Percentiles rank a stretch among this genome's conserved stretches.
phyloP scores from a whole-genome alignment of 92 coral and sea anemone species.

The Galaxea fascicularis region DNA sequence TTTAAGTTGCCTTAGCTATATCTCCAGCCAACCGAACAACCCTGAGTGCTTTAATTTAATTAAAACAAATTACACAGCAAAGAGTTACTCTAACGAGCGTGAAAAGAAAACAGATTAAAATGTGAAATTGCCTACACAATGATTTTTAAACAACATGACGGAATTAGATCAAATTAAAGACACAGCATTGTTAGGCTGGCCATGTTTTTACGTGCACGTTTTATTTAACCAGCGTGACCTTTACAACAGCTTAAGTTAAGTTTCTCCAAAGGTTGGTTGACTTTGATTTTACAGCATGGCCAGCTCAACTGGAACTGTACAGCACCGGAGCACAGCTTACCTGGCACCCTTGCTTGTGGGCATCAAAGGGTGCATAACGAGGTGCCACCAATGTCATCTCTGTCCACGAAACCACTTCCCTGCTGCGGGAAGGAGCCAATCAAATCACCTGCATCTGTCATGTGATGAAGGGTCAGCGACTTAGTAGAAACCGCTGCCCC shows the following conservation, averaged over 20 bases:
- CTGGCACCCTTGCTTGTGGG: constrained; percentile 85
- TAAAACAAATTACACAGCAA: not conserved
- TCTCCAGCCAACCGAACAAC: constrained; percentile 36
- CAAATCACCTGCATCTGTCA: constrained; percentile 95
- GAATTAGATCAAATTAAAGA: constrained; percentile 18
- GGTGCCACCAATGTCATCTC: constrained; percentile 93
- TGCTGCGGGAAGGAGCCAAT: constrained; percentile 99
- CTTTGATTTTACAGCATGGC: constrained; percentile 18
- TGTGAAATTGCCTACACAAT: not conserved
- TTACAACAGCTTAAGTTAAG: constrained; percentile 19
- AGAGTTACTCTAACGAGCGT: not conserved
- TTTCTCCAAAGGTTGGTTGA: not conserved
- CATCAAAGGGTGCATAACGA: constrained; percentile 73
- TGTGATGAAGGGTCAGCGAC: constrained; percentile 92
- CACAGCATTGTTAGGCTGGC: constrained; percentile 59
- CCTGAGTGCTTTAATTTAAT: constrained; percentile 16
- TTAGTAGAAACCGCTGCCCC: constrained; percentile 75
- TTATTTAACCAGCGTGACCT: constrained; percentile 29
- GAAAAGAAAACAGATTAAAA: not conserved
- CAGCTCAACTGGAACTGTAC: constrained; percentile 33
- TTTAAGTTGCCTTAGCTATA: not conserved
- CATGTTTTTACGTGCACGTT: constrained; percentile 18
- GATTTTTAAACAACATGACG: not conserved
- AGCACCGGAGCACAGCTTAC: constrained; percentile 69
- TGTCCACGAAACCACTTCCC: constrained; percentile 98